Evolutionary conservation across 2,888 invertebrate genomes (phyloP).

Genomic region (Diaphora mendica): DNA sequence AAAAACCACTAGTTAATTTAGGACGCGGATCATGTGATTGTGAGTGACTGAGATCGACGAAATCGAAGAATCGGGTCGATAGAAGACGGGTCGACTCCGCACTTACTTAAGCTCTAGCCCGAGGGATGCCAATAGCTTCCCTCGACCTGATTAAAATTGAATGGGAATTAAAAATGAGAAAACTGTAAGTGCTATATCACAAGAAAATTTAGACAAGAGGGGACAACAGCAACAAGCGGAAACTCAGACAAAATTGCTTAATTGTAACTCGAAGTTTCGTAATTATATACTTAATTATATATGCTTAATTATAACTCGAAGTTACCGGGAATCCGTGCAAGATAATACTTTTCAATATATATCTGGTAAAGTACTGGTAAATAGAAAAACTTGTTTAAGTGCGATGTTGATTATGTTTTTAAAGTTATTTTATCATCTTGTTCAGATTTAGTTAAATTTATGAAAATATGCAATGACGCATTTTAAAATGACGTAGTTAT

Average conservation of each 20-base stretch:
- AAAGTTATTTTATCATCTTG: constrained; percentile 31
- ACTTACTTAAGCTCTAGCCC: too few species aligned
- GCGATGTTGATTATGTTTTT: constrained; percentile 21
- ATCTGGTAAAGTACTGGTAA: neutral
- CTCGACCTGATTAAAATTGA: neutral
- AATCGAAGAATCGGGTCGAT: too few species aligned
- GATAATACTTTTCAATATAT: neutral
- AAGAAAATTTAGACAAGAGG: neutral
- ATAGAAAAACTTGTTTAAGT: constrained; percentile 36
- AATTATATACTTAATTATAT: too few species aligned
- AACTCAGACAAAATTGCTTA: neutral
- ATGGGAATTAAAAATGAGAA: neutral
- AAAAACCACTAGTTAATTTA: too few species aligned
- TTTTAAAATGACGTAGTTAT: neutral
- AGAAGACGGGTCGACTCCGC: too few species aligned
- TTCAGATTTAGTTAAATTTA: constrained; percentile 2
- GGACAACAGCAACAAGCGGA: too few species aligned
- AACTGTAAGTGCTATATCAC: neutral
- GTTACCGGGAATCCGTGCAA: neutral
- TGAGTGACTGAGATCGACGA: too few species aligned
- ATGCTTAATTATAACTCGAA: too few species aligned
- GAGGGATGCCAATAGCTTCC: too few species aligned
- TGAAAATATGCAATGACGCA: constrained; percentile 5
- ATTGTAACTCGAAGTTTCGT: neutral
- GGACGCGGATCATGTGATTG: too few species aligned